These are phyloP conservation scores for Pachypanchax playfairii DNA, from an alignment of 2,113 vertebrate genomes.

Conservation along the genomic window DNA sequence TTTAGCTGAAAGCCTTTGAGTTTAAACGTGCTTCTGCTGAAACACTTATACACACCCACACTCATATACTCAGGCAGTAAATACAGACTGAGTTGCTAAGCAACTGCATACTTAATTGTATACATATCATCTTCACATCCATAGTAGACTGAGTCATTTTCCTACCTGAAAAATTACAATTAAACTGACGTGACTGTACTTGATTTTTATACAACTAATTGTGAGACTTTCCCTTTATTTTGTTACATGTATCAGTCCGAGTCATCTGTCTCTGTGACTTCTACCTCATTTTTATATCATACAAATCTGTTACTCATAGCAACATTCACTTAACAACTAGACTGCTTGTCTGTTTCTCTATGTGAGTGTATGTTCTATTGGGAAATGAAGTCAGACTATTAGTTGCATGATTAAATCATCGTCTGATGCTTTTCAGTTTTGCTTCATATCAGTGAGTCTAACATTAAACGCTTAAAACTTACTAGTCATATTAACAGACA, in stretches of 20 bases:
- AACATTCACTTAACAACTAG: neutral
- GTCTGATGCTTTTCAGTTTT: no score
- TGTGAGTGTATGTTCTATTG: conserved; percentile 1
- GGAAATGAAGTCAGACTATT: neutral
- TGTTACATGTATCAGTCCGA: neutral
- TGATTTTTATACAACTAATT: neutral
- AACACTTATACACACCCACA: neutral
- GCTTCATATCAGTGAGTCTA: neutral
- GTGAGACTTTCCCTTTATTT: neutral
- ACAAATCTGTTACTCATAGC: conserved; percentile 23
- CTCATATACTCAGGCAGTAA: neutral
- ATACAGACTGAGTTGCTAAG: neutral
- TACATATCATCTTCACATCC: neutral
- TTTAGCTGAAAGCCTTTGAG: conserved; percentile 12
- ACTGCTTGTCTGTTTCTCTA: conserved; percentile 1
- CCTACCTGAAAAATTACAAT: no score
- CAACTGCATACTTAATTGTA: neutral
- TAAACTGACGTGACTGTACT: neutral
- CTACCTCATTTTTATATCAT: neutral
- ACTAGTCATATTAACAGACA: neutral
- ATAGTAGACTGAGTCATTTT: no score
- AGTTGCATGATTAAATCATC: no score
- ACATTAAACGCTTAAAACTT: neutral
- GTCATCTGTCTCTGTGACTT: neutral
- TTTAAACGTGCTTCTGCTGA: conserved; percentile 10